Base-by-base conservation (phyloP, 2,888 invertebrate genomes). In the Platerodrilus igneus region DNA sequence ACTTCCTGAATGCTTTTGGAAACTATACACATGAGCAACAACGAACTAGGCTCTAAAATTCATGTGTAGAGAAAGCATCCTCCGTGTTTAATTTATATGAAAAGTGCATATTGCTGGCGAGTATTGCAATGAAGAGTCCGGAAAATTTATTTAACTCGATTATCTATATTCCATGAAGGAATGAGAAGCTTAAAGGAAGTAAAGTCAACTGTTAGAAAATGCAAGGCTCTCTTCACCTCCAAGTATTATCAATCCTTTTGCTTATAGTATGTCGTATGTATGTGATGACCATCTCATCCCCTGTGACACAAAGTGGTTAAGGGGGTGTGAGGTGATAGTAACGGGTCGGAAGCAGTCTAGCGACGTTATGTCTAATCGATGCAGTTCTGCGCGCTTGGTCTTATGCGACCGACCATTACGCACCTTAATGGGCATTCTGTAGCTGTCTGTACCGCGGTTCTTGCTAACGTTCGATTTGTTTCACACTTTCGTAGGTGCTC, bases 331-430 rank as follows among this genome's bases (percentile, higher is more conserved):
- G 52, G 54, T 52, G 55, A 53, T 55, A 62, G 72, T 71, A 70
- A 70, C 69, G 70, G 66, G 70, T 71, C 68, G 70, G 65, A 54
- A 52, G 52, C 52, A 65, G 63, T 63, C 63, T 63, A 64, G 63
- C 71, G 72, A 71, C 72, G 73, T 70, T 71, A 73, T 70, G 72
- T 72, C 78, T 78, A 79, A 79, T 79, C 79, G 79, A 79, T 79
- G 78, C 78, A 76, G 77, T 68, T 64, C 68, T 71, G 76, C 77
- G 78, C 78, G 77, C 75, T 75, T 73, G 75, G 77, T 78, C 78
- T 77, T 76, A 73, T 72, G 62, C 67, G 65, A 66, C 72, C 76
- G 74, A 74, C 79, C 78, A 79, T 81, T 81, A 81, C 81, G 81
- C 81, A 81, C 79, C 79, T 80, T 80, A 80, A 80, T 80, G 77